Conservation (phyloP, 2,113 vertebrate genomes). For the Rhombomys opimus region DNA sequence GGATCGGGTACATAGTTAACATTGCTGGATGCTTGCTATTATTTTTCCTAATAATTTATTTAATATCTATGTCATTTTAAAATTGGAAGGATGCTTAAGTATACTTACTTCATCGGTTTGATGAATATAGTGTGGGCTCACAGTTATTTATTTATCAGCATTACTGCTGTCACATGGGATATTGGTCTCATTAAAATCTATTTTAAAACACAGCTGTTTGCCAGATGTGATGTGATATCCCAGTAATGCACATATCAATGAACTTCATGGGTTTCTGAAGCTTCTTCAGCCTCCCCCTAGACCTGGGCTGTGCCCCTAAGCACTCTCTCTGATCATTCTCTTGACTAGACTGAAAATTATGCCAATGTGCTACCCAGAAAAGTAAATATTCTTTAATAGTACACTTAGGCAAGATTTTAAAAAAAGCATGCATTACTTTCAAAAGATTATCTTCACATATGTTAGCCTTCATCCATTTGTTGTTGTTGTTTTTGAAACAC, state of each 20-base stretch:
- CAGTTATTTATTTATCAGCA: neutral
- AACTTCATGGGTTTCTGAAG: neutral
- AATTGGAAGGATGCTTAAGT: neutral
- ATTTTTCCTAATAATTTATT: neutral
- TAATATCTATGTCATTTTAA: neutral
- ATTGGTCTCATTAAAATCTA: neutral
- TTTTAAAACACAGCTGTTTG: constrained; percentile 19
- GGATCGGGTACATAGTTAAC: neutral
- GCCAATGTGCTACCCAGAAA: neutral
- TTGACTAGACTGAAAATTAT: neutral
- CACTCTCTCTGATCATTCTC: neutral
- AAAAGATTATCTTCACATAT: neutral
- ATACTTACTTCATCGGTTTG: neutral
- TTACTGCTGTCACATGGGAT: neutral
- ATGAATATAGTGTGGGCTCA: neutral
- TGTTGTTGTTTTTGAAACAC: neutral
- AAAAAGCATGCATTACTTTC: neutral
- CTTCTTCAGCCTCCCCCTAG: neutral
- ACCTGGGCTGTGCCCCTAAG: neutral
- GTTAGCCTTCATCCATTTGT: neutral
- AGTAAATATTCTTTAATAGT: constrained; percentile 43
- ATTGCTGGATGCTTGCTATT: neutral
- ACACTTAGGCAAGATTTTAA: neutral
- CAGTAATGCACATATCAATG: neutral
- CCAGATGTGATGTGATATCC: neutral